These are phyloP conservation scores for Poeciliopsis paucimaculata DNA, from an alignment of 2,797 vertebrate genomes.

Conservation along the genomic window DNA sequence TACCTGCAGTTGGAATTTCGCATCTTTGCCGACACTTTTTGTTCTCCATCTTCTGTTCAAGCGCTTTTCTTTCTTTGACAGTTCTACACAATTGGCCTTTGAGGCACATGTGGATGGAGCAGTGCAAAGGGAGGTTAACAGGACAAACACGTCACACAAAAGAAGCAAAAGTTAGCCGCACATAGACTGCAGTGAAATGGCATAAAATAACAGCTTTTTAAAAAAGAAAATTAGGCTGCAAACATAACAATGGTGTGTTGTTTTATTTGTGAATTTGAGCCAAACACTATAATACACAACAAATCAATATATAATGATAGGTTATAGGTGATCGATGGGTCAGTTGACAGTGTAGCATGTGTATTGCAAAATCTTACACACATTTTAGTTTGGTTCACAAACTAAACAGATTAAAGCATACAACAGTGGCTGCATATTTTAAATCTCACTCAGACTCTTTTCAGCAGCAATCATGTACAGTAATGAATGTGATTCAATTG, in stretches of 20 bases:
- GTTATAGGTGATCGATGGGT: slow-evolving; percentile 19
- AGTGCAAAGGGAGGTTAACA: slow-evolving; percentile 76
- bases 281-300: slow-evolving; percentile 11
- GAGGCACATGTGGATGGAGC: slow-evolving; percentile 85
- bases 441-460: not conserved
- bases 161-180: slow-evolving; percentile 50
- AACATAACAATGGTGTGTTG: slow-evolving; percentile 41
- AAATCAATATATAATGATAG: slow-evolving; percentile 28
- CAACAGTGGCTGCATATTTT: not conserved
- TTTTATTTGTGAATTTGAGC: slow-evolving; percentile 25
- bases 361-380: not conserved
- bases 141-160: slow-evolving; percentile 62
- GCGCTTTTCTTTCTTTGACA: slow-evolving; percentile 99
- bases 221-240: slow-evolving; percentile 27
- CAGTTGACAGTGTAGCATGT: slow-evolving; percentile 6
- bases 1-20: slow-evolving; percentile 99
- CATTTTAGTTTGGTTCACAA: slow-evolving; percentile 5
- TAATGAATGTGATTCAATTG: not conserved
- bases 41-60: slow-evolving; percentile 99
- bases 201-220: slow-evolving; percentile 7
- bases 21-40: slow-evolving; percentile 99
- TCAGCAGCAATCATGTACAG: not conserved
- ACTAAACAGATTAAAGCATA: not conserved
- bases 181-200: slow-evolving; percentile 63
- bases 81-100: slow-evolving; percentile 99